Percentiles rank a stretch among this genome's conserved stretches.
Evolutionary conservation across 2,113 vertebrate species (phyloP).

Genomic region (Pseudopodoces humilis): DNA sequence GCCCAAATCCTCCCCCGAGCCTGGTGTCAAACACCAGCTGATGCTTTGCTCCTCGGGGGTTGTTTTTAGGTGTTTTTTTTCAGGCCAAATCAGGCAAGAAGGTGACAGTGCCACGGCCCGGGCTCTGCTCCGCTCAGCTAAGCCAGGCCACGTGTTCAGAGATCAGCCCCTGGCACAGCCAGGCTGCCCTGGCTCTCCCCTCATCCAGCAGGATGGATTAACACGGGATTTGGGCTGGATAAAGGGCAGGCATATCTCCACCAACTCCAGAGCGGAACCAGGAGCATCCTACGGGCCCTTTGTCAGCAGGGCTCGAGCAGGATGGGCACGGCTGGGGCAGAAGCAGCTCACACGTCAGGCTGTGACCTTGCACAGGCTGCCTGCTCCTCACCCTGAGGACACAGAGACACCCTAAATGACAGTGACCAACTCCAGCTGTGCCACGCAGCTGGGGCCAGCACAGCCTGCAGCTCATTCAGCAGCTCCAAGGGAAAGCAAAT

Average conservation of each 20-base stretch:
- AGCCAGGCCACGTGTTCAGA: neutral
- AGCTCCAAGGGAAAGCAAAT: neutral
- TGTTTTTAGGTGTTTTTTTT: neutral
- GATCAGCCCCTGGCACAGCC: neutral
- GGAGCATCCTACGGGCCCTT: neutral
- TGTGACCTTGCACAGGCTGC: rapidly evolving
- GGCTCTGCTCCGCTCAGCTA: neutral
- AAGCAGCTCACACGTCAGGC: neutral
- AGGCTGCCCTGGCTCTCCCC: neutral
- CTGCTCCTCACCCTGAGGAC: neutral
- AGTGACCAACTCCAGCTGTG: neutral
- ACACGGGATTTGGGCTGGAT: neutral
- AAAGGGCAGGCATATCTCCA: neutral
- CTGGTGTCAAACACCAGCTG: neutral
- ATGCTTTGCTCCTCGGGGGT: neutral
- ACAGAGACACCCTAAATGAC: neutral
- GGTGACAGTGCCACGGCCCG: rapidly evolving
- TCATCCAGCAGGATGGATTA: neutral
- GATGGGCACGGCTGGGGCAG: neutral
- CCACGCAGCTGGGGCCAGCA: neutral
- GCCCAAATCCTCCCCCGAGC: neutral
- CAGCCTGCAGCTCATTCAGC: neutral
- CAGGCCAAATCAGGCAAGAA: neutral
- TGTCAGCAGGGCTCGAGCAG: neutral
- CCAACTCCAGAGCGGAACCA: neutral